Evolutionary conservation across 2,888 invertebrate species (phyloP).

Genomic region (Thymelicus acteon): DNA sequence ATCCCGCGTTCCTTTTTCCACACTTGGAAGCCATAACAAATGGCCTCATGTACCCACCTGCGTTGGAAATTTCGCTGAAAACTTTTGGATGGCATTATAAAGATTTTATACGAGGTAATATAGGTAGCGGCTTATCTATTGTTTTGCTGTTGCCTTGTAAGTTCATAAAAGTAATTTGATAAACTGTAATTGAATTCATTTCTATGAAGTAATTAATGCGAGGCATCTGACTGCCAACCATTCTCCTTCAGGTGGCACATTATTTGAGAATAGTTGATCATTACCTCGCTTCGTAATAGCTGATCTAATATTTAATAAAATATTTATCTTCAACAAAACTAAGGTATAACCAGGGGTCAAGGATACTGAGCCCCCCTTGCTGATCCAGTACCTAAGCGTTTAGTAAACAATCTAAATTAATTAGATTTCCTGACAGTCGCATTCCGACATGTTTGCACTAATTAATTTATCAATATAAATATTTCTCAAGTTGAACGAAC

Average conservation of each 20-base stretch:
- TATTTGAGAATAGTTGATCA: no score
- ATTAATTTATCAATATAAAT: not conserved
- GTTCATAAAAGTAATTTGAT: not conserved
- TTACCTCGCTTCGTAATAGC: no score
- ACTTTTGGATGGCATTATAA: slow-evolving; percentile 46
- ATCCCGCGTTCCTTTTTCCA: slow-evolving; percentile 46
- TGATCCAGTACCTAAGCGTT: no score
- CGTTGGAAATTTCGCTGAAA: slow-evolving; percentile 45
- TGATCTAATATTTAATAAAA: no score
- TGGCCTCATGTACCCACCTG: slow-evolving; percentile 51
- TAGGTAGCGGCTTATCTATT: not conserved
- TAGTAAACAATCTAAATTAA: not conserved
- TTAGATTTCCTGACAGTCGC: not conserved
- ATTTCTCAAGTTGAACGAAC: not conserved
- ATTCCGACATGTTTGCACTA: not conserved
- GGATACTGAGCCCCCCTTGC: no score
- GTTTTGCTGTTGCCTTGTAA: slow-evolving; percentile 3
- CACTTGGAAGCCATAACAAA: slow-evolving; percentile 51
- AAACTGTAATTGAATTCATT: not conserved
- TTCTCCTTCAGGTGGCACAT: no score
- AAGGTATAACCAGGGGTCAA: no score
- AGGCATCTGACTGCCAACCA: not conserved
- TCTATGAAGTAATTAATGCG: not conserved
- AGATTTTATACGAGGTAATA: slow-evolving; percentile 42
- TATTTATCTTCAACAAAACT: no score